Percentiles rank a stretch among this genome's conserved stretches.
Evolutionary conservation across 2,797 vertebrate genomes (phyloP).

Genomic region (Leuciscus waleckii): DNA sequence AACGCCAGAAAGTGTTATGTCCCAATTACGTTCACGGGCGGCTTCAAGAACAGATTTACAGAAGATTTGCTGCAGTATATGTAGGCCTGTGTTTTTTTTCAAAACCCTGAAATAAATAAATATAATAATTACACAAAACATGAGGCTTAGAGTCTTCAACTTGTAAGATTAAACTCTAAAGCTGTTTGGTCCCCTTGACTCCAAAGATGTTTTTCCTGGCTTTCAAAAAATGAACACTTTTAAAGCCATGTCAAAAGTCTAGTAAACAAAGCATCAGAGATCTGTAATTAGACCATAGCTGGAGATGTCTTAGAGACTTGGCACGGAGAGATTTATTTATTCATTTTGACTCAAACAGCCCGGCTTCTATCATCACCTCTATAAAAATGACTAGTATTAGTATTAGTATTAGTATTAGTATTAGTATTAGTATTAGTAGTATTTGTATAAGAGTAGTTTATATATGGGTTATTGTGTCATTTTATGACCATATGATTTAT

Average conservation of each 20-base stretch:
- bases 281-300: conserved; percentile 41
- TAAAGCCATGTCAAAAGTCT: conserved; percentile 43
- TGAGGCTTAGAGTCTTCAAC: conserved; percentile 24
- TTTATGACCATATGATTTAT: too few species aligned
- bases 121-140: conserved; percentile 30
- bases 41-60: conserved; percentile 35
- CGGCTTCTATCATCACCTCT: not conserved
- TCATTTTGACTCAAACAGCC: conserved; percentile 21
- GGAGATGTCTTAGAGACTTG: conserved; percentile 29
- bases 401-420: too few species aligned
- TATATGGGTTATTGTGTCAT: too few species aligned
- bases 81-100: conserved; percentile 2
- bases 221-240: conserved; percentile 44
- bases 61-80: conserved; percentile 32
- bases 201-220: conserved; percentile 26
- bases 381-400: not conserved
- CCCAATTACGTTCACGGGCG: conserved; percentile 33
- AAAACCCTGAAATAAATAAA: not conserved
- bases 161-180: conserved; percentile 45
- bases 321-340: not conserved
- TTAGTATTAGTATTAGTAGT: too few species aligned
- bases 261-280: conserved; percentile 40
- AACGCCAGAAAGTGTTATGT: not conserved
- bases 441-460: too few species aligned
- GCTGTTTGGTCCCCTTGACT: conserved; percentile 30